Evolutionary conservation across 2,113 vertebrate genomes (phyloP), one percentile per base, ranked within the genome.

Genomic region (Periophthalmodon schlosseri): DNA sequence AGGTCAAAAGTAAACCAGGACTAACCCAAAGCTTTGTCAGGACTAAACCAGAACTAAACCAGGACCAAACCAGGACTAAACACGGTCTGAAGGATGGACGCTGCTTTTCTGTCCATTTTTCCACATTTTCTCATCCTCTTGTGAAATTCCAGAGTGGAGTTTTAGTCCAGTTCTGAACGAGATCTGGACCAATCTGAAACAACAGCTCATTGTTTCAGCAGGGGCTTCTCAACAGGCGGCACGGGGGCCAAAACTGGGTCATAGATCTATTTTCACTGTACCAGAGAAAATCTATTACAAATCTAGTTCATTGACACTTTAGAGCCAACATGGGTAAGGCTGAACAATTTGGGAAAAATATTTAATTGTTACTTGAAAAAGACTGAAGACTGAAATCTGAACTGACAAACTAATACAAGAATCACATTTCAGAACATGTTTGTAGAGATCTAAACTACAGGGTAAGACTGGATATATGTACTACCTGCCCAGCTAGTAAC

Each of bases 61-160:
- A 36, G 61, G 61, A 64, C 61, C 34, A 39, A 64, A 64, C 28
- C 16, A 64, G 8, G 33, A 36, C 61, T n/a, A 39, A 64, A 39
- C 5, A 6, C 1, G 21, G 34, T 57, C 20, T 1, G 68, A 73
- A 56, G 23, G 87, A 84, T 70, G 33, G 65, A 50, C 57, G 72
- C 44, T 64, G 68, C 46, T 68, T n/a, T 49, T 76, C 18, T 39
- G 72, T 80, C 76, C 23, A 50, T 85, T 80, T 77, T 80, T 36
- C 68, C 78, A 82, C 69, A 68, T 63, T 70, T 81, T 87, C 83
- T 86, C 91, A 89, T 60, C 84, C 73, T 61, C 73, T 87, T 93
- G 90, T 94, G 89, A 95, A 94, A 94, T 94, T 90, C 73, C 87
- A 84, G 80, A 86, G 46, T n/a, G 68, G 54, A 73, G 79, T 78